A percentile compares a stretch with the other conserved stretches of the same genome.
phyloP scores from a whole-genome alignment of 1,140 invertebrate species.

The Ganaspis sp. region DNA sequence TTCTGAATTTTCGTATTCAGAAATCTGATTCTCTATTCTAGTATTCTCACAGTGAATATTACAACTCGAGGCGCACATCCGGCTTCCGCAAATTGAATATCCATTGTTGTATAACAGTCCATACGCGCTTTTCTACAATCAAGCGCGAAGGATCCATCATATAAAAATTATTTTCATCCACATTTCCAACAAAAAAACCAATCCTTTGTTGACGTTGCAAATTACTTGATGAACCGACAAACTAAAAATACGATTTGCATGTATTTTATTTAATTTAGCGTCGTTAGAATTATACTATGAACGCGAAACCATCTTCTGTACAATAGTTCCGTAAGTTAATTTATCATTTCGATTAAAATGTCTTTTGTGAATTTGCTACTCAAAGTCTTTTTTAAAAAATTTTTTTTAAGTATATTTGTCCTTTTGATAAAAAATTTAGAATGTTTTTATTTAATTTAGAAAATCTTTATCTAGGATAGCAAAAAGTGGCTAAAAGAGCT shows the following conservation, averaged over 20 bases:
- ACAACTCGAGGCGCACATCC: slow-evolving; percentile 49
- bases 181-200: background rate
- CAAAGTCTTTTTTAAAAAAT: too few relatives aligned
- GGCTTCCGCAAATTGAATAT: slow-evolving; percentile 49
- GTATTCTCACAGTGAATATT: slow-evolving; percentile 41
- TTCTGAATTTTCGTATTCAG: background rate
- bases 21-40: too few relatives aligned
- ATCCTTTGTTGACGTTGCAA: background rate
- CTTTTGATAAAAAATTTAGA: background rate
- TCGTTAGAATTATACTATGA: too few relatives aligned
- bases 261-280: too few relatives aligned
- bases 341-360: too few relatives aligned
- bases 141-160: slow-evolving; percentile 39
- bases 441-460: background rate
- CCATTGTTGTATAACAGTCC: slow-evolving; percentile 44
- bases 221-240: background rate
- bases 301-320: too few relatives aligned
- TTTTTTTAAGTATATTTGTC: too few relatives aligned
- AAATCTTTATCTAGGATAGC: too few relatives aligned
- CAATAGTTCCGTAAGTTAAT: too few relatives aligned
- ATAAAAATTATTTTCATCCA: slow-evolving; percentile 34
- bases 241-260: too few relatives aligned
- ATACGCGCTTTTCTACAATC: slow-evolving; percentile 43
- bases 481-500: too few relatives aligned
- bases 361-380: too few relatives aligned